Base-by-base conservation (phyloP, 1,140 invertebrate species). In the Cherax quadricarinatus region DNA sequence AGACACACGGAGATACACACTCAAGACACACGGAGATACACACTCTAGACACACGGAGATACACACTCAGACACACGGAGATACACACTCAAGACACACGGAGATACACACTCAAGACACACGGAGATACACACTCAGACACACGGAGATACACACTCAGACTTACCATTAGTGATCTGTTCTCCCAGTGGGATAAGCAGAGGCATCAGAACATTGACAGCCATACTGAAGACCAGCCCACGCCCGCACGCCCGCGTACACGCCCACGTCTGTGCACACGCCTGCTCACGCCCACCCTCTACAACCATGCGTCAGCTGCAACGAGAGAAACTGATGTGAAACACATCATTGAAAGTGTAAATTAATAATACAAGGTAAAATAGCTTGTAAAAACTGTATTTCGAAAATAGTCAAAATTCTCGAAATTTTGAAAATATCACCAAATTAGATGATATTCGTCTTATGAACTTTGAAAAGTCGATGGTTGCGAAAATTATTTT, bases 111-210 rank as follows among this genome's bases (percentile, higher is more conserved):
- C n/a, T 24, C 2, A 5, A 75, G 5, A 75, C 70, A 75, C 70
- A 75, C 70, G 24, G n/a, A 30, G n/a, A 75, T n/a, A 75, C 70
- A 75, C 70, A 75, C 70, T 9, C 70, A 75, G n/a, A 75, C 70
- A 73, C 70, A 75, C 70, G 24, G 3, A 6, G n/a, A 75, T n/a
- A 75, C 70, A 75, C 70, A 75, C 21, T 24, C 70, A n/a, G 18
- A 83, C 81, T 24, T 4, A 83, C 81, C 24, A 51, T n/a, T n/a
- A 57, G 51, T 57, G 3, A 83, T 57, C 51, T 83, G 81, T 24
- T 83, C 81, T 24, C 81, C 81, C 21, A 83, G 51, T 12, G 81
- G 81, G 81, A 83, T 83, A 3, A 83, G 51, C 3, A 83, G 81
- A 57, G 81, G 81, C 81, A 83, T 57, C 16, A 83, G 51, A 3